Base-by-base conservation (phyloP, 2,113 vertebrate genomes). In the Clarias magur region DNA sequence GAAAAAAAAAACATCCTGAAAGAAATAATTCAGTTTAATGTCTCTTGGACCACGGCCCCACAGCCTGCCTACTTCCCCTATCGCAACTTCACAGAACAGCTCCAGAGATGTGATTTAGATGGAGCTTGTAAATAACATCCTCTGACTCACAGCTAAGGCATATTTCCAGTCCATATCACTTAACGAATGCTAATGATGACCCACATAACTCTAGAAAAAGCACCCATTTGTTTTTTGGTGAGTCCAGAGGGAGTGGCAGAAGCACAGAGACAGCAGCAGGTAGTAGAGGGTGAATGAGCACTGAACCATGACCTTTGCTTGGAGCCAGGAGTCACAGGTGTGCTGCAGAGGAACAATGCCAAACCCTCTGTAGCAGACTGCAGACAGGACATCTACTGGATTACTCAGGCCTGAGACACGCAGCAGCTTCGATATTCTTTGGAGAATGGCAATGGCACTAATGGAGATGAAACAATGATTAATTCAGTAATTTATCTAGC, bases 321-420 rank as follows among this genome's bases (percentile, higher is more conserved):
- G 76, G 60, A 90, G 88, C 89, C 86, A 89, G 89, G 85, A 87
- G 86, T 86, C 88, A 86, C 91, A 92, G 93, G 92, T 93, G 91
- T 92, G 90, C 89, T 30, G 57, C 17, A 82, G 56, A 87, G 78
- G 76, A 81, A 79, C 68, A 34, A 60, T 84, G 62, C 48, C 80
- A 68, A 89, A 91, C 21, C 53, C 7, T 88, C 88, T 93, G 60
- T 23, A 85, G 59, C 65, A 72, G 63, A 70, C 21, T 62, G 59
- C 54, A 84, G 30, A 76, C 68, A 63, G 57, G 72, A 53, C n/a
- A 48, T 54, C 38, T 53, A 38, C 34, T 38, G 34, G 1, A 65
- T 56, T 62, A 76, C 34, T 27, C 5, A 15, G 16, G 17, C 38
- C 11, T 76, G 42, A 81, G 30, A 38, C 4, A 3, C 5, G 30